Evolutionary conservation across 2,888 invertebrate genomes (phyloP), one percentile per base, ranked within the genome.

Genomic region (Lysandra coridon): DNA sequence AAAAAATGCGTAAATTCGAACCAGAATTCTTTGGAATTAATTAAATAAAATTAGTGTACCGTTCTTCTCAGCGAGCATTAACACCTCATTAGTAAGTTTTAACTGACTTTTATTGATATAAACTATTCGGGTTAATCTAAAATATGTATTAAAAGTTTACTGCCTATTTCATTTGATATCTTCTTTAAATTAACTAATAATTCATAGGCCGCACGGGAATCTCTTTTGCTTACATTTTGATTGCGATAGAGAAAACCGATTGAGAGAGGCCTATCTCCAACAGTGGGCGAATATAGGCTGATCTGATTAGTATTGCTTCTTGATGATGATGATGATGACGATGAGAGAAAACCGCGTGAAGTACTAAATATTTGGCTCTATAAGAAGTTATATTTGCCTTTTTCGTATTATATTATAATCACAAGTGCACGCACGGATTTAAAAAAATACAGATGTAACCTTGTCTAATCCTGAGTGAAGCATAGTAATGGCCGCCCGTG

Each of bases 21-120:
- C 74, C 74, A 44, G 23, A 74, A 74, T 74, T 74, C 44, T 74
- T 74, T 40, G n/a, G 74, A 74, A 74, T 74, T 74, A 44, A 74
- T 74, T 44, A 69, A 37, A 69, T 69, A 69, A 69, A 69, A 74
- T 44, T 74, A 74, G 74, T 74, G 40, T 44, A 74, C 74, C 74
- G 74, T 74, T 74, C 69, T 33, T 74, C 74, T 74, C 74, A n/a
- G 44, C 44, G 74, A 74, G 74, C 74, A 74, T 74, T 74, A 74
- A n/a, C 74, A 74, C 74, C 74, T 74, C n/a, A 44, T 74, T 44
- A 74, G 40, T 74, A 44, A 44, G 40, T 44, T 74, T 44, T 74
- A 74, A 74, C 44, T 74, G 74, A n/a, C 40, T 44, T 74, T 74
- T 74, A 74, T 74, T 40, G 74, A 74, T 40, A 44, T 44, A 44